Evolutionary conservation across 2,797 vertebrate genomes (phyloP), one percentile per base, ranked within the genome.

Genomic region (Sparidentex hasta): DNA sequence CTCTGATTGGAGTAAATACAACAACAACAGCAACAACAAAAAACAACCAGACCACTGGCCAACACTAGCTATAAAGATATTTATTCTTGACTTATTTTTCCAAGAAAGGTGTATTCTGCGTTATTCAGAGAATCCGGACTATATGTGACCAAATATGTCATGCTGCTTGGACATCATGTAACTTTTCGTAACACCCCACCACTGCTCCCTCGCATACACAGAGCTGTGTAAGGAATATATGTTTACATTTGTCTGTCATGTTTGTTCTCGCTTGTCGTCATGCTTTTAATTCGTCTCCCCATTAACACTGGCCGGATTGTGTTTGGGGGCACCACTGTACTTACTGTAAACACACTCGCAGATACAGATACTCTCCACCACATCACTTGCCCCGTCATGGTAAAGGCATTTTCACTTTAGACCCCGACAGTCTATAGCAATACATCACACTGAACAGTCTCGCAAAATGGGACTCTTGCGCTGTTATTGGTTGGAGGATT

Each of bases 71-170:
- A 67, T 54, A 55, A 76, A 84, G 16, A 82, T 83, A 83, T 81
- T 82, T 86, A 84, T 83, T 81, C 55, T 83, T 51, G 33, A 80
- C 55, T 48, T 79, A 67, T 51, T 52, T 54, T 21, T 55, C 41
- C 43, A 29, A 65, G 62, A 73, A 59, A 56, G 81, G 65, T 75
- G 59, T 83, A 71, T 76, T 68, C 59, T 76, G 17, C 63, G 18
- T 81, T 80, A 76, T 80, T 83, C 66, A 47, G 71, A 86, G 56
- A 83, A 83, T 81, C 69, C 74, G 70, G 83, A 84, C 67, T 73
- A 43, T 67, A 79, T 78, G 75, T 78, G 87, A 90, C 87, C 89
- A 88, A 89, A 90, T 87, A 82, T 67, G 38, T 88, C 64, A 66
- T 68, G 82, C 84, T 88, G 83, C 82, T 84, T 78, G 67, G 61